Percentiles rank a stretch among this genome's conserved stretches.
Evolutionary conservation across 2,797 vertebrate genomes (phyloP).

Genomic region (Netta rufina): DNA sequence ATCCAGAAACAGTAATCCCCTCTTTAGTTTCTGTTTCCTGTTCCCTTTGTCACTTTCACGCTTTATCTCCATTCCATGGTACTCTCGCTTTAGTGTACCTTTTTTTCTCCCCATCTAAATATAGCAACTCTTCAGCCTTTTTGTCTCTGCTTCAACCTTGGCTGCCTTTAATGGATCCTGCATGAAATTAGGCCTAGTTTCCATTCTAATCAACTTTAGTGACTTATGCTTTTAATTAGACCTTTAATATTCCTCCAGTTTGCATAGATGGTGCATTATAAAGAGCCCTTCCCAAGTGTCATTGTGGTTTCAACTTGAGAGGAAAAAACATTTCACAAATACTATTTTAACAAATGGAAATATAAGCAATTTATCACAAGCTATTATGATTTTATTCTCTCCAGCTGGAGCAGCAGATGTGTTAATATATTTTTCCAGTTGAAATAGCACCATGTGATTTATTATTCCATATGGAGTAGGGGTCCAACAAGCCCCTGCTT

Average conservation of each 20-base stretch:
- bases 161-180: conserved; percentile 8
- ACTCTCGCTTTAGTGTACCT: background rate
- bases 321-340: conserved; percentile 3
- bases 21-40: background rate
- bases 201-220: conserved; percentile 28
- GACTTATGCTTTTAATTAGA: conserved; percentile 46
- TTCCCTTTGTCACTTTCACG: background rate
- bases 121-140: conserved; percentile 18
- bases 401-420: conserved; percentile 8
- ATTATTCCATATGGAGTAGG: background rate
- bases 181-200: conserved; percentile 20
- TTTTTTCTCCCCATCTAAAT: background rate
- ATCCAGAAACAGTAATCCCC: background rate
- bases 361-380: conserved; percentile 17
- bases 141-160: background rate
- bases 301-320: conserved; percentile 5
- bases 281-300: background rate
- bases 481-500: background rate
- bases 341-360: background rate
- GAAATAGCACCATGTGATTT: background rate
- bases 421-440: conserved; percentile 28
- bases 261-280: background rate
- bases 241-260: conserved; percentile 12
- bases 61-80: background rate
- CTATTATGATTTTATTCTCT: conserved; percentile 38